phyloP scores from a whole-genome alignment of 2,888 invertebrate genomes.

The Hydriomena furcata region DNA sequence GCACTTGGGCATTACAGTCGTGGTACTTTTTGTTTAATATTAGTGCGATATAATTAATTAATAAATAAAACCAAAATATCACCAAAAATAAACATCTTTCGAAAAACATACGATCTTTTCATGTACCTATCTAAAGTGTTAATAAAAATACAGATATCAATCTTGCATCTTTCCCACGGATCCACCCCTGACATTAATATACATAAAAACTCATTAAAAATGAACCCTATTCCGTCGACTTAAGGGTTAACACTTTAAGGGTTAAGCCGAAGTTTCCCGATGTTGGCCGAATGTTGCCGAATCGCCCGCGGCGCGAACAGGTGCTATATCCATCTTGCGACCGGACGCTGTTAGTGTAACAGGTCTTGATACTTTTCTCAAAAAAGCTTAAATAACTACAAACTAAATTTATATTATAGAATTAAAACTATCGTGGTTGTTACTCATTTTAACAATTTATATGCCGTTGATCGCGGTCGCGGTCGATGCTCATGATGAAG shows the following conservation, averaged over 20 bases:
- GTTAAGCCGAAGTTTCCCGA: conserved; percentile 30
- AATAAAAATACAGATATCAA: conserved; percentile 37
- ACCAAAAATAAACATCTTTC: neutral
- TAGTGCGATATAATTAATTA: too few species aligned
- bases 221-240: conserved; percentile 14
- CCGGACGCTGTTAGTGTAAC: conserved; percentile 43
- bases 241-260: conserved; percentile 9
- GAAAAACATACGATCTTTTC: neutral
- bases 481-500: too few species aligned
- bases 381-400: too few species aligned
- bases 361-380: conserved; percentile 56
- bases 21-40: too few species aligned
- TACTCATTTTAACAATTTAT: too few species aligned
- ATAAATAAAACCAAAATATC: neutral
- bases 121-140: conserved; percentile 25
- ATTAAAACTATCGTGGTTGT: too few species aligned
- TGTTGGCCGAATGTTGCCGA: conserved; percentile 34
- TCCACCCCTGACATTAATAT: conserved; percentile 29
- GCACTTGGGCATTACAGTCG: too few species aligned
- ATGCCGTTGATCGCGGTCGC: too few species aligned
- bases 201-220: conserved; percentile 23
- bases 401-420: too few species aligned
- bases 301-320: conserved; percentile 54
- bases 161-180: conserved; percentile 35
- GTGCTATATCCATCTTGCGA: conserved; percentile 53